A percentile compares a stretch with the other conserved stretches of the same genome.
Evolutionary conservation across 2,113 vertebrate species (phyloP).

Genomic region (Laticauda laticaudata): DNA sequence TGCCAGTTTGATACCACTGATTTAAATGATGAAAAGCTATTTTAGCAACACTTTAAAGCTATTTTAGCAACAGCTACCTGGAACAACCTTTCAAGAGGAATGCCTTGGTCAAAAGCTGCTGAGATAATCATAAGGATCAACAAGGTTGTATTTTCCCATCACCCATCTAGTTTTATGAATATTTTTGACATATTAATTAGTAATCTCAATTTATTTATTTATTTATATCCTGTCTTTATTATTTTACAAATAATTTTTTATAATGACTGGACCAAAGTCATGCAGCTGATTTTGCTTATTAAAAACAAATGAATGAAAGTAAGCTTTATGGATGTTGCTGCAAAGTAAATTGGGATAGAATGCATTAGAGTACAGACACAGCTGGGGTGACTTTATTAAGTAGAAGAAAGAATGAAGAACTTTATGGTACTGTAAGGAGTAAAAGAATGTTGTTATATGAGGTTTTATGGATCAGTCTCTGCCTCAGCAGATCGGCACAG

Average conservation of each 20-base stretch:
- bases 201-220: background rate
- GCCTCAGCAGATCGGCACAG: background rate
- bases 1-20: background rate
- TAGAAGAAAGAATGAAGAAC: background rate
- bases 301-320: background rate
- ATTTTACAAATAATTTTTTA: background rate
- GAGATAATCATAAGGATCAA: background rate
- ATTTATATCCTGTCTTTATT: background rate
- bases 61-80: background rate
- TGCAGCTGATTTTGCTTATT: background rate
- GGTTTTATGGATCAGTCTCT: background rate
- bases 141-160: background rate
- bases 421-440: background rate
- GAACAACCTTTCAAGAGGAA: background rate
- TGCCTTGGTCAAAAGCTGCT: background rate
- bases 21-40: background rate
- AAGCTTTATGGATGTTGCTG: background rate
- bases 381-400: background rate
- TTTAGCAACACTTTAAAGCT: background rate
- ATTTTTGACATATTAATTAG: background rate
- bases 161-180: background rate
- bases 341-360: background rate
- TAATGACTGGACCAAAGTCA: background rate
- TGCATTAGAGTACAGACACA: background rate
- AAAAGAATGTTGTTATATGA: background rate